phyloP scores from a whole-genome alignment of 1,140 invertebrate genomes.

The Micrasema longulum region DNA sequence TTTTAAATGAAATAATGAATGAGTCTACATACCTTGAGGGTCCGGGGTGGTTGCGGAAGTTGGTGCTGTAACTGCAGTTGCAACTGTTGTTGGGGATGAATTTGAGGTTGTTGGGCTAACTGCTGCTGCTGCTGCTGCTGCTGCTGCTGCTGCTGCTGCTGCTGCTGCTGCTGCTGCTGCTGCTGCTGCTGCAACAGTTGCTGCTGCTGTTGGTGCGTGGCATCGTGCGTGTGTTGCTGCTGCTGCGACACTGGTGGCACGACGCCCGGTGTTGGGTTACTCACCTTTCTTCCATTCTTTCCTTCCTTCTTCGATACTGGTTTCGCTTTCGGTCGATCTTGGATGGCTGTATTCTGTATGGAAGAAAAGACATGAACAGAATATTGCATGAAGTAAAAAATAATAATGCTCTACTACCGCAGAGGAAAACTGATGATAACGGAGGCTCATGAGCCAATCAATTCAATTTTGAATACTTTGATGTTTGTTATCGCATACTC shows the following conservation, averaged over 20 bases:
- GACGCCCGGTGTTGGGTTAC: conserved; percentile 5
- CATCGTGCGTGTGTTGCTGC: conserved; percentile 53
- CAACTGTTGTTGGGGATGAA: conserved; percentile 44
- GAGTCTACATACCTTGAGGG: conserved; percentile 25
- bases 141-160: conserved; percentile 64
- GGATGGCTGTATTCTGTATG: conserved; percentile 78
- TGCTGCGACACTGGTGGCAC: conserved; percentile 54
- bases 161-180: conserved; percentile 61
- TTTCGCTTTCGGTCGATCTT: conserved; percentile 84
- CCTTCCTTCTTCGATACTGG: conserved; percentile 82
- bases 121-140: conserved; percentile 62
- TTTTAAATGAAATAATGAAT: no score
- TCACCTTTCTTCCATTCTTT: conserved; percentile 68
- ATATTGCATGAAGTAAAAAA: no score
- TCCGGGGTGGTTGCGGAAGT: conserved; percentile 31
- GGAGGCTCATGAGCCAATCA: no score
- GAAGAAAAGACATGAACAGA: no score
- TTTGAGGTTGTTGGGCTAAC: conserved; percentile 49
- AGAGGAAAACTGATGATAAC: no score
- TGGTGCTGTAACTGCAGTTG: conserved; percentile 52
- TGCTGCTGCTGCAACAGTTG: conserved; percentile 58
- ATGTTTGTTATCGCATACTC: no score
- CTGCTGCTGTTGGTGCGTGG: conserved; percentile 62
- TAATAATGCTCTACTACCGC: no score
- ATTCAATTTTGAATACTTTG: no score